Evolutionary conservation across 2,797 vertebrate genomes (phyloP), one percentile per base, ranked within the genome.

Genomic region (Molossus alvarezi): DNA sequence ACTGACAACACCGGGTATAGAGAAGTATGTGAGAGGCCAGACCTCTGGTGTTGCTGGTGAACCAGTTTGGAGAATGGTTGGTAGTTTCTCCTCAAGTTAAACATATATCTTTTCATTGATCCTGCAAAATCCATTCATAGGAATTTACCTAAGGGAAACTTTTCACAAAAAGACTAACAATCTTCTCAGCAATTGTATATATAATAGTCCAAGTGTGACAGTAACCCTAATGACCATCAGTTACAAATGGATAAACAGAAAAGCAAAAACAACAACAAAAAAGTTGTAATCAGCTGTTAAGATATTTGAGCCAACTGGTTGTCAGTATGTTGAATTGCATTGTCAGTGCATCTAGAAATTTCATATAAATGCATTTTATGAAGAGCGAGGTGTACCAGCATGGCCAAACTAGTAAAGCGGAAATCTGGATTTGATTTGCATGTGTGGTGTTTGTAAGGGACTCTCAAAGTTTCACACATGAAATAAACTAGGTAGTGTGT

Each of bases 401-500:
- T 64, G 48, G 65, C 76, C 81, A 25, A 33, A 23, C 60, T 3
- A 5, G 48, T 45, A 3, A 53, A 79, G 87, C 79, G 15, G 92
- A 60, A 45, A 62, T 60, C 84, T 75, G 97, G 86, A 83, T 87
- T 93, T 84, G 65, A 37, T 96, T 96, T 88, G 75, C 92, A 9
- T 87, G n/a, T 92, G 96, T 41, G 95, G 89, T 67, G 1, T 95
- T 72, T 97, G 90, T 97, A 90, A 81, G 95, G 67, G 45, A 76
- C 97, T 67, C 83, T 90, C 75, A 48, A 82, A 96, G 94, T 97
- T 95, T 98, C 97, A 84, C 98, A 96, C 96, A 1, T 92, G 97
- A 83, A 97, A 93, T 92, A 79, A 97, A 81, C 89, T 79, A 83
- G 97, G 98, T 98, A 96, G 96, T 96, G 97, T 97, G 97, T 95